phyloP scores from a whole-genome alignment of 2,113 vertebrate species.

The Podarcis muralis region DNA sequence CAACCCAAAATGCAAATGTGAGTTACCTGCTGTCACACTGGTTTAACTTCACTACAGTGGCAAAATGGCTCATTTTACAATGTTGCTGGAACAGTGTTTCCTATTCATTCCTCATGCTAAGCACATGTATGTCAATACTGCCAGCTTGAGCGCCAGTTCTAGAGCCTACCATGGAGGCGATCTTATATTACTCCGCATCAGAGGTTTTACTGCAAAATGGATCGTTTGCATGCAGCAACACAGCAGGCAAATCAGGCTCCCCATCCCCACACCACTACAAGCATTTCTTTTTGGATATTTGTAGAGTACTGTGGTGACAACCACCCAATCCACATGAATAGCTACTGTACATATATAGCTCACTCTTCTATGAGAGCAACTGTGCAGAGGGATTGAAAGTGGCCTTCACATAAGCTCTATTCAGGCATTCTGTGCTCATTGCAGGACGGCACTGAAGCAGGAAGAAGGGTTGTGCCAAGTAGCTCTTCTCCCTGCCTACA shows the following conservation, averaged over 20 bases:
- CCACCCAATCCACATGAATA: neutral
- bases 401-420: neutral
- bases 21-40: neutral
- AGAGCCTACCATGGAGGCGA: neutral
- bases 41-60: neutral
- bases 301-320: neutral
- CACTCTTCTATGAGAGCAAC: neutral
- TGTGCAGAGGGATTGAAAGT: neutral
- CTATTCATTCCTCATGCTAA: neutral
- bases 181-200: neutral
- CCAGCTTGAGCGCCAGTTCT: neutral
- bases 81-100: neutral
- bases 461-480: too few species aligned
- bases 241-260: neutral
- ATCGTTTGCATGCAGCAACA: neutral
- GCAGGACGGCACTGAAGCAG: too few species aligned
- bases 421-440: too few species aligned
- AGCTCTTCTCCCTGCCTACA: too few species aligned
- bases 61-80: neutral
- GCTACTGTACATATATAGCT: neutral
- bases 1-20: neutral
- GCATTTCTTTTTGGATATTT: neutral
- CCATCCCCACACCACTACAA: neutral
- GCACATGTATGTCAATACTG: neutral
- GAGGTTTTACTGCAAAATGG: neutral